Evolutionary conservation across 2,797 vertebrate species (phyloP).

Genomic region (Hippocampus kuda): DNA sequence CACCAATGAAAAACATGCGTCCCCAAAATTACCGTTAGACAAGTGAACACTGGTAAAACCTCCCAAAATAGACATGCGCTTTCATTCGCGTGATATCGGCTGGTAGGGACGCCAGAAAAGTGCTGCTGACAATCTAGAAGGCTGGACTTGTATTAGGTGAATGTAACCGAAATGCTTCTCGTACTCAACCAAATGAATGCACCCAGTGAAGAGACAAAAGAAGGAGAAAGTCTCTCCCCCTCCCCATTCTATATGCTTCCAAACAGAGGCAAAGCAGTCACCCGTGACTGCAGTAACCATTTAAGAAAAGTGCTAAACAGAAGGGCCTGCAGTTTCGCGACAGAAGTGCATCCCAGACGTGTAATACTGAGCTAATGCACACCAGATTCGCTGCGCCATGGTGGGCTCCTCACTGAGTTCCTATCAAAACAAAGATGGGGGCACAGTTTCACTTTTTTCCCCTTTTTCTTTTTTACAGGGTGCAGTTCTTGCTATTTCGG

Average conservation of each 20-base stretch:
- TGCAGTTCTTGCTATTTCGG: slow-evolving; percentile 52
- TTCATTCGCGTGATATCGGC: too few relatives aligned
- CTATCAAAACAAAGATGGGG: slow-evolving; percentile 39
- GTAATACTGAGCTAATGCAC: slow-evolving; percentile 36
- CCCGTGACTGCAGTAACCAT: slow-evolving; percentile 41
- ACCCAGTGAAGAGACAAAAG: too few relatives aligned
- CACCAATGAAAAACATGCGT: not conserved
- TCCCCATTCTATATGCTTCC: slow-evolving; percentile 18
- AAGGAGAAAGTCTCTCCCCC: too few relatives aligned
- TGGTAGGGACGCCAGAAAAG: too few relatives aligned
- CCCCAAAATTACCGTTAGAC: not conserved
- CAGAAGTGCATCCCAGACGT: slow-evolving; percentile 37
- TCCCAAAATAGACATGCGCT: too few relatives aligned
- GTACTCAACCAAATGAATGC: too few relatives aligned
- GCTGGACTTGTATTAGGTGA: too few relatives aligned
- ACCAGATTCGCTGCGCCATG: slow-evolving; percentile 44
- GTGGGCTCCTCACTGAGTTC: slow-evolving; percentile 25
- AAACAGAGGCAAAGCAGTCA: slow-evolving; percentile 50
- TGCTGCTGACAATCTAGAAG: too few relatives aligned
- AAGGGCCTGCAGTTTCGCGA: slow-evolving; percentile 29
- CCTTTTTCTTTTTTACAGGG: slow-evolving; percentile 14
- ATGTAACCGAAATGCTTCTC: too few relatives aligned
- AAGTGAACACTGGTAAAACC: too few relatives aligned
- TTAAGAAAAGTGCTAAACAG: slow-evolving; percentile 36
- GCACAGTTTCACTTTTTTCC: slow-evolving; percentile 33